Conservation (phyloP, 1,140 invertebrate genomes). For the Triops cancriformis region DNA sequence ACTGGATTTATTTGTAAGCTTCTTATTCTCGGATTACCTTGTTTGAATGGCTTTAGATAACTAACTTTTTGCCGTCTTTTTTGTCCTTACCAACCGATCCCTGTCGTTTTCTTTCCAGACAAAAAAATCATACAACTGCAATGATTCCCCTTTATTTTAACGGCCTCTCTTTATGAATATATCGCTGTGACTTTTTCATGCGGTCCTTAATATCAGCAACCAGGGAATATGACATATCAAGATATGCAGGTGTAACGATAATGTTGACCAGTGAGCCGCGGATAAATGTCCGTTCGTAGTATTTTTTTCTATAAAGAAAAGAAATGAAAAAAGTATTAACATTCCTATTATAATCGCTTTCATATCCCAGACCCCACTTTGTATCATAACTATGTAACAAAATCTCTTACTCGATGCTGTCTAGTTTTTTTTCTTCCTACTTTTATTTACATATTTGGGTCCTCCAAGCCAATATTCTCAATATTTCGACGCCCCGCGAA, state of each 20-base stretch:
- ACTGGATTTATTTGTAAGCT: neutral
- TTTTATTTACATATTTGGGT: neutral
- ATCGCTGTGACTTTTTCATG: constrained; percentile 7
- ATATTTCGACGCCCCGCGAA: neutral
- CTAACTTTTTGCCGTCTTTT: neutral
- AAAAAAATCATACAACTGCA: neutral
- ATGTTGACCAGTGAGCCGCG: constrained; percentile 3
- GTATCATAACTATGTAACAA: constrained; percentile 1
- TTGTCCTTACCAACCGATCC: neutral
- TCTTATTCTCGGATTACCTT: neutral
- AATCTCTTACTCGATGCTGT: neutral
- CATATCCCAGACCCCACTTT: neutral
- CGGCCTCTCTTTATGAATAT: neutral
- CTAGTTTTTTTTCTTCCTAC: neutral
- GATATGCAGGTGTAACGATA: constrained; percentile 4
- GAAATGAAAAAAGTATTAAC: neutral
- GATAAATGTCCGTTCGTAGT: neutral
- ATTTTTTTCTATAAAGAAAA: neutral
- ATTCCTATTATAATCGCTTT: neutral
- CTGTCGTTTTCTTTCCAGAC: neutral
- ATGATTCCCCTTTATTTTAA: neutral
- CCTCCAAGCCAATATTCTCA: neutral
- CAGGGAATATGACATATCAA: constrained; percentile 10
- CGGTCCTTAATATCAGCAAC: constrained; percentile 13
- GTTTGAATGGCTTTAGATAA: neutral